phyloP scores from a whole-genome alignment of 1,140 invertebrate species.

The Reticulitermes speratus region DNA sequence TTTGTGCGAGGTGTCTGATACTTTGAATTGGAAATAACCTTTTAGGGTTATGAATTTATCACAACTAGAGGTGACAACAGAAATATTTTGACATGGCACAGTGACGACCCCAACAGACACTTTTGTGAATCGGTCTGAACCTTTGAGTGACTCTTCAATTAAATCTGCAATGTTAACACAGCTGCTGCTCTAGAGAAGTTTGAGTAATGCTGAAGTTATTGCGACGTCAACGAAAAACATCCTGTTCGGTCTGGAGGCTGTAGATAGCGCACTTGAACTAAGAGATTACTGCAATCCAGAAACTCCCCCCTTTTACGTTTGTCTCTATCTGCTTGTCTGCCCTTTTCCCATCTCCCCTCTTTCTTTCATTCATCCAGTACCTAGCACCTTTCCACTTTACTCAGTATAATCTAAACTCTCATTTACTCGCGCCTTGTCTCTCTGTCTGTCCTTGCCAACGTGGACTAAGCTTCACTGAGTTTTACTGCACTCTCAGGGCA shows the following conservation, averaged over 20 bases:
- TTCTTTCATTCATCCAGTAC: neutral
- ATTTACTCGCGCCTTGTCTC: neutral
- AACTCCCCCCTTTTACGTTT: neutral
- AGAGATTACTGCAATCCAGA: constrained; percentile 1
- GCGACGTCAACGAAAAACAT: neutral
- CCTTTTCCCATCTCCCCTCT: neutral
- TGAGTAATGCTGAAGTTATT: neutral
- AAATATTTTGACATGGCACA: no score
- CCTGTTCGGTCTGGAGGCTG: neutral
- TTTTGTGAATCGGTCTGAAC: neutral
- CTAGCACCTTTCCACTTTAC: neutral
- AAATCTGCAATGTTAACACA: neutral
- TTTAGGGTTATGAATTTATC: no score
- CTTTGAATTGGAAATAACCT: no score
- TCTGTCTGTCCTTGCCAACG: neutral
- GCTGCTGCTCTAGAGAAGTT: neutral
- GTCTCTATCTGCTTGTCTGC: neutral
- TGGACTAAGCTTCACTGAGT: neutral
- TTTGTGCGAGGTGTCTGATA: no score
- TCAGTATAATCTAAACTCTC: neutral
- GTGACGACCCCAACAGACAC: no score
- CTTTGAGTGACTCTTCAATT: neutral
- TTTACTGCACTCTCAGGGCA: neutral
- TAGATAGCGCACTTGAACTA: constrained; percentile 10
- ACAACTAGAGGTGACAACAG: no score